These are phyloP conservation scores for Chloropsis cyanopogon DNA, from an alignment of 2,113 vertebrate genomes.

Conservation along the genomic window DNA sequence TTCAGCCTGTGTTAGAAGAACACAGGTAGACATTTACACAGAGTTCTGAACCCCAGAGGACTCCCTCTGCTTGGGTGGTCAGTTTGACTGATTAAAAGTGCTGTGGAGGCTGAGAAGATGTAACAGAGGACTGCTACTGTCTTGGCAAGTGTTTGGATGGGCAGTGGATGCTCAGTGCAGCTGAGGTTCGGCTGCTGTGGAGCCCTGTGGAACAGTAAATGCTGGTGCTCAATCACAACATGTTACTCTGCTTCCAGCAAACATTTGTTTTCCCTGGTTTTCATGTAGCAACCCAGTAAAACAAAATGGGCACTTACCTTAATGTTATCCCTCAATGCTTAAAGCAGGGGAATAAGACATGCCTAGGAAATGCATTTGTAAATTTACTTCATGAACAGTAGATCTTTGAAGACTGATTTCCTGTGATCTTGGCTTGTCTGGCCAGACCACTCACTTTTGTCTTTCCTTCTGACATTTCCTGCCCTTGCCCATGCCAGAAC, in stretches of 20 bases:
- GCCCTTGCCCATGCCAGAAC: neutral
- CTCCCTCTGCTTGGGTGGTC: neutral
- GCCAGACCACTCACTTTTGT: neutral
- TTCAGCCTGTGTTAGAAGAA: neutral
- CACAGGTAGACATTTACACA: fast-evolving
- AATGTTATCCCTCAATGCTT: neutral
- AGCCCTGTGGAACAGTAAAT: neutral
- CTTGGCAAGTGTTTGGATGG: neutral
- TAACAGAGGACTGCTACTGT: neutral
- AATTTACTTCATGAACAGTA: neutral
- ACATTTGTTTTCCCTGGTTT: neutral
- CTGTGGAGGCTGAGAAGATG: neutral
- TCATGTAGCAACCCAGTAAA: neutral
- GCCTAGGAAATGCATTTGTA: neutral
- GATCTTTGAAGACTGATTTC: neutral
- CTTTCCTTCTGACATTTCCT: neutral
- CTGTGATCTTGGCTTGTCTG: neutral
- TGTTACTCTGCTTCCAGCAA: neutral
- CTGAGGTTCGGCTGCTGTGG: neutral
- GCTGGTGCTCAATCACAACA: fast-evolving
- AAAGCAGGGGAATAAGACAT: neutral
- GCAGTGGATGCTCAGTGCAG: neutral
- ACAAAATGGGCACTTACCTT: neutral
- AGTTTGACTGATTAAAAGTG: neutral
- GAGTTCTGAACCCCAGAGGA: neutral